phyloP scores from a whole-genome alignment of 2,797 vertebrate species.

The Nyctibius grandis region DNA sequence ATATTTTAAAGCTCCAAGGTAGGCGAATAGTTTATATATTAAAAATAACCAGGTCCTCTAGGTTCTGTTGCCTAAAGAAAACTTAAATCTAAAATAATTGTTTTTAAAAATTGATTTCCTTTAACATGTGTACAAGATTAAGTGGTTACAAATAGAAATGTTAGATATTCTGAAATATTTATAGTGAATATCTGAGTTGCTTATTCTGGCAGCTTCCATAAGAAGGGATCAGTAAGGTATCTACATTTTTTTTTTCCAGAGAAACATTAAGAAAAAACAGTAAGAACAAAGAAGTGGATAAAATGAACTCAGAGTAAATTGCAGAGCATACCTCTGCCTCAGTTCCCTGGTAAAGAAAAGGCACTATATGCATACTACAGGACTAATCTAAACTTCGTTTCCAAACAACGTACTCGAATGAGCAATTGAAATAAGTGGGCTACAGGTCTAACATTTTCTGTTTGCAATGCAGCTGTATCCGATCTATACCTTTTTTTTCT shows the following conservation, averaged over 20 bases:
- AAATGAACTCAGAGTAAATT: not conserved
- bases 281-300: not conserved
- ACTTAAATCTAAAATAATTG: constrained; percentile 56
- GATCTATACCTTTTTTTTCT: not conserved
- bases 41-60: constrained; percentile 24
- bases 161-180: constrained; percentile 44
- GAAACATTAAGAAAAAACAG: not conserved
- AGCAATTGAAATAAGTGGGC: not conserved
- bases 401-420: not conserved
- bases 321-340: not conserved
- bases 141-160: constrained; percentile 40
- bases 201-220: constrained; percentile 47
- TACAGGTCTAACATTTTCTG: not conserved
- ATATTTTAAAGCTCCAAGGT: constrained; percentile 35
- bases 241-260: not conserved
- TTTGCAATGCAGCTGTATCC: not conserved
- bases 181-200: constrained; percentile 12
- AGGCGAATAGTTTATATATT: constrained; percentile 25
- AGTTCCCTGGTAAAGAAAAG: not conserved
- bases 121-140: constrained; percentile 61
- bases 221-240: constrained; percentile 8
- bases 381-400: not conserved
- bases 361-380: not conserved
- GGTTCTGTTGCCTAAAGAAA: constrained; percentile 29
- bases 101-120: constrained; percentile 49